Conservation (phyloP, 35 echinoderm and acorn worm genomes). For the Eucidaris tribuloides region DNA sequence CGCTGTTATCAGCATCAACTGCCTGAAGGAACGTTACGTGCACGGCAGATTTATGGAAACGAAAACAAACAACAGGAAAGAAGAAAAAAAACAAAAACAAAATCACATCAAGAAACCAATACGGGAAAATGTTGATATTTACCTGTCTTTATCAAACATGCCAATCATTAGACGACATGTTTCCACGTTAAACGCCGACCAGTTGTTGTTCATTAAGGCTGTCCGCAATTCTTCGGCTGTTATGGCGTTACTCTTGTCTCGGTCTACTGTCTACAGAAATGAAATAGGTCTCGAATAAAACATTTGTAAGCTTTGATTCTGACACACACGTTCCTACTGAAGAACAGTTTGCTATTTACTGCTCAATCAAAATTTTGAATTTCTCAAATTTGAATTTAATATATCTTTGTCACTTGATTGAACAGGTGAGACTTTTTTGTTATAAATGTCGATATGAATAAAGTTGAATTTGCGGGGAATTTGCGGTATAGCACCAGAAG, state of each 20-base stretch:
- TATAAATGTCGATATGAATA: too few relatives aligned
- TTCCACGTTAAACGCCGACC: conserved; percentile 54
- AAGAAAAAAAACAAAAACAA: background rate
- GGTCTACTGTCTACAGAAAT: conserved; percentile 59
- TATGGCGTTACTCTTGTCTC: conserved; percentile 43
- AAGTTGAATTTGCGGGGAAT: too few relatives aligned
- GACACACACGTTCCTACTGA: too few relatives aligned
- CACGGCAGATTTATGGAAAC: background rate
- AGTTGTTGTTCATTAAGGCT: conserved; percentile 62
- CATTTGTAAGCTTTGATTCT: too few relatives aligned
- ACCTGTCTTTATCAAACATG: conserved; percentile 62
- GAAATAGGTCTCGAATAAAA: too few relatives aligned
- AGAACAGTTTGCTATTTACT: too few relatives aligned
- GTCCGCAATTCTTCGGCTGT: conserved; percentile 59
- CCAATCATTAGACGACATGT: conserved; percentile 61
- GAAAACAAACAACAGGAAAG: background rate
- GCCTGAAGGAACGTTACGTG: conserved; percentile 36
- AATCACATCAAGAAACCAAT: background rate
- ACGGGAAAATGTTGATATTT: too few relatives aligned
- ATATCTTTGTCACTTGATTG: too few relatives aligned
- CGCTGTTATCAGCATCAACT: conserved; percentile 85
- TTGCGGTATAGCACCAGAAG: too few relatives aligned
- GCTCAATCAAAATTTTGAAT: too few relatives aligned
- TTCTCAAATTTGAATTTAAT: too few relatives aligned
- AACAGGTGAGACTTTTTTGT: too few relatives aligned